Conservation (phyloP, 2,888 invertebrate genomes). For the Agrotis exclamationis region DNA sequence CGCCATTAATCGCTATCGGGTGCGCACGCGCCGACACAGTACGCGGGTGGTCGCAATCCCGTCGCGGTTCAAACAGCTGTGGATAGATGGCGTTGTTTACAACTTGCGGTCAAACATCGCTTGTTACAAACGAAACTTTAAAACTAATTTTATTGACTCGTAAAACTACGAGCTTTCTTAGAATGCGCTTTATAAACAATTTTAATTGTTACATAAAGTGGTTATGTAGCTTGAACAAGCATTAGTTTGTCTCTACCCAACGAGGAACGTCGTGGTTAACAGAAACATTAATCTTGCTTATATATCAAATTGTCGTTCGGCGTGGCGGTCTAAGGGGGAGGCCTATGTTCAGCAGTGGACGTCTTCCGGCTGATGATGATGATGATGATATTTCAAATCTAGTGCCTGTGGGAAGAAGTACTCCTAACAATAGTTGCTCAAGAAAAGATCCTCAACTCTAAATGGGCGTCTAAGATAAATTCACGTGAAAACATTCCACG, state of each 20-base stretch:
- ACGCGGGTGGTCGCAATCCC: slow-evolving; percentile 73
- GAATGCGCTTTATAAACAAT: slow-evolving; percentile 53
- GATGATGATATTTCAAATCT: no score
- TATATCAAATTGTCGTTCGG: no score
- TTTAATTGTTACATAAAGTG: slow-evolving; percentile 51
- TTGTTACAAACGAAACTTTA: slow-evolving; percentile 48
- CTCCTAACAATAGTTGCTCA: background rate
- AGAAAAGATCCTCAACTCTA: background rate
- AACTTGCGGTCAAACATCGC: slow-evolving; percentile 54
- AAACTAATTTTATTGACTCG: slow-evolving; percentile 66
- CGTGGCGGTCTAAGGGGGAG: no score
- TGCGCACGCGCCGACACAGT: slow-evolving; percentile 53
- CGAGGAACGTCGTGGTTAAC: background rate
- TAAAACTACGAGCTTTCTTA: slow-evolving; percentile 65
- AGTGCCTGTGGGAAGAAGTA: background rate
- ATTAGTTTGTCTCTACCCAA: slow-evolving; percentile 2
- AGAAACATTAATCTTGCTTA: background rate
- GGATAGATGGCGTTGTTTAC: slow-evolving; percentile 82
- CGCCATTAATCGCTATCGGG: slow-evolving; percentile 11
- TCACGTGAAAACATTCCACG: background rate
- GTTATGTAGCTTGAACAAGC: slow-evolving; percentile 5
- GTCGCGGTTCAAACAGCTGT: slow-evolving; percentile 75
- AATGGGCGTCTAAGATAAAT: background rate
- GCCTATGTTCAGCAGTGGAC: no score
- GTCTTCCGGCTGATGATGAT: no score